Percentiles rank a stretch among this genome's conserved stretches.
These are phyloP conservation scores for Doris montereyensis DNA, from an alignment of 2,888 invertebrate genomes.

Conservation along the genomic window DNA sequence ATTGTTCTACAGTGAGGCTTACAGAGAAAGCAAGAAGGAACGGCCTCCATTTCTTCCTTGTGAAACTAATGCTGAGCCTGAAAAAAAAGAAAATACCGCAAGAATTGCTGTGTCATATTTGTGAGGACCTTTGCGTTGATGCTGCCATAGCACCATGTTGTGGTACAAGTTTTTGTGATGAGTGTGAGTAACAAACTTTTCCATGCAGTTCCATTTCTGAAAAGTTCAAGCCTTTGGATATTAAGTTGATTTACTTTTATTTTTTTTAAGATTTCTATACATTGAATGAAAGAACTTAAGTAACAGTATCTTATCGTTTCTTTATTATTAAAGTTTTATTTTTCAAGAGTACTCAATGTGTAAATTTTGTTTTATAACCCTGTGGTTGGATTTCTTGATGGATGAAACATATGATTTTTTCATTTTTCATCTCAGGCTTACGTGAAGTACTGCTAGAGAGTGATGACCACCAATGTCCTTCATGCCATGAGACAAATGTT, in stretches of 20 bases:
- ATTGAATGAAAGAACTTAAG: no score
- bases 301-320: no score
- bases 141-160: conserved; percentile 99
- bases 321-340: no score
- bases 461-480: conserved; percentile 95
- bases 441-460: conserved; percentile 90
- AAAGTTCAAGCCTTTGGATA: no score
- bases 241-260: no score
- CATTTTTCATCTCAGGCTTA: conserved; percentile 79
- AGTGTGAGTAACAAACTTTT: conserved; percentile 82
- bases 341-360: no score
- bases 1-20: conserved; percentile 80
- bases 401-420: no score
- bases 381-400: no score
- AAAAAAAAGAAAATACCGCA: conserved; percentile 81
- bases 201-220: no score
- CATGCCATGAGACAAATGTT: conserved; percentile 92
- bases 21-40: conserved; percentile 82
- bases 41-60: conserved; percentile 79
- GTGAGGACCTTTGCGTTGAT: conserved; percentile 92
- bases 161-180: conserved; percentile 98
- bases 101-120: conserved; percentile 92
- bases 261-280: no score
- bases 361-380: no score
- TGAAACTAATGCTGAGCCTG: conserved; percentile 51